phyloP scores from a whole-genome alignment of 2,113 vertebrate species.

The Setophaga petechia region DNA sequence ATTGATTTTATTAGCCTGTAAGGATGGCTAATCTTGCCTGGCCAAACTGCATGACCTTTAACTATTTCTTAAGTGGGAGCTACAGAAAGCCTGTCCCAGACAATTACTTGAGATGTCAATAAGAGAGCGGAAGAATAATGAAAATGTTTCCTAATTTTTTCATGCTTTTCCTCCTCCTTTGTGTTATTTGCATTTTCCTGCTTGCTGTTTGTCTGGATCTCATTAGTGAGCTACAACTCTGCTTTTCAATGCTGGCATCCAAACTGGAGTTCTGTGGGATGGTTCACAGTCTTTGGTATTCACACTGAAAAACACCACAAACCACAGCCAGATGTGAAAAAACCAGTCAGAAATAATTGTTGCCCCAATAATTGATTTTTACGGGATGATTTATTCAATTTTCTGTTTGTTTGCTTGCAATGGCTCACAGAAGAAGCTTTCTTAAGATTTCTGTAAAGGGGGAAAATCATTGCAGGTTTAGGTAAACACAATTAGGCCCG shows the following conservation, averaged over 20 bases:
- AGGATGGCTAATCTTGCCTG: constrained; percentile 22
- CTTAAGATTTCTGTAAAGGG: background rate
- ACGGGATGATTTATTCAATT: background rate
- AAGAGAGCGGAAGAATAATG: background rate
- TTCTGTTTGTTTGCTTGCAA: background rate
- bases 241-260: background rate
- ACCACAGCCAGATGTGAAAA: background rate
- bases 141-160: background rate
- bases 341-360: background rate
- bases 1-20: background rate
- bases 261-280: background rate
- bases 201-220: background rate
- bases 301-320: background rate
- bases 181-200: background rate
- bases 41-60: constrained; percentile 32
- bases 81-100: background rate
- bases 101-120: constrained; percentile 5
- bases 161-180: background rate
- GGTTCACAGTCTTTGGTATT: background rate
- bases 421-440: constrained; percentile 1
- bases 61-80: background rate
- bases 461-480: background rate
- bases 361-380: background rate
- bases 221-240: background rate
- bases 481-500: background rate